A percentile compares a stretch with the other conserved stretches of the same genome.
These are phyloP conservation scores for Trichomalopsis sarcophagae DNA, from an alignment of 1,140 invertebrate genomes.

Conservation along the genomic window DNA sequence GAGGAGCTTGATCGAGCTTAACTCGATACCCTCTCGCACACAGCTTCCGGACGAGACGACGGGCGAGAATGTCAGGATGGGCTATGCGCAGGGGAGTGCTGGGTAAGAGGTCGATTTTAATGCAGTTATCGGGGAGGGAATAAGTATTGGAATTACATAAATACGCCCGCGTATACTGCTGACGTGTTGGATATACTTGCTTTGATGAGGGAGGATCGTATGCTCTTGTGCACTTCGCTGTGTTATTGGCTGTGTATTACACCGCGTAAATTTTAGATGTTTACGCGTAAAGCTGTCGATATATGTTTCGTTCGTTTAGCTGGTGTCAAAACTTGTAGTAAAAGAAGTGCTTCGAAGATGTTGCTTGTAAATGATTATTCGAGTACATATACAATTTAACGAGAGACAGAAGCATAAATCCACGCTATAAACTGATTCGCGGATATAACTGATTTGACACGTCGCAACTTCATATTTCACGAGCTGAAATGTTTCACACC, in stretches of 20 bases:
- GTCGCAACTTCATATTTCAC: background rate
- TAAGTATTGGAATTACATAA: constrained; percentile 4
- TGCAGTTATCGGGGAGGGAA: background rate
- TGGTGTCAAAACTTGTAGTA: too few species aligned
- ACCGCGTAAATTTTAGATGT: too few species aligned
- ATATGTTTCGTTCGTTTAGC: too few species aligned
- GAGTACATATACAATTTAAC: background rate
- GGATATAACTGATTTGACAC: background rate
- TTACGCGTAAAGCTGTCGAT: too few species aligned
- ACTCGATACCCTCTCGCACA: background rate
- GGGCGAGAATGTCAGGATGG: background rate
- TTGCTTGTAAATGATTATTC: too few species aligned
- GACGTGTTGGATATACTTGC: background rate
- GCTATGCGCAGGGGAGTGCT: too few species aligned
- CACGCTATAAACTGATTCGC: background rate
- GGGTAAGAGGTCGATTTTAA: background rate
- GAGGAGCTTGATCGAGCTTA: background rate
- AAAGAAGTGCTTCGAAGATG: too few species aligned
- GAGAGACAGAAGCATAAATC: background rate
- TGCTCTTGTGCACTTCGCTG: background rate
- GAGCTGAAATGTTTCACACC: background rate
- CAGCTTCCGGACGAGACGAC: background rate
- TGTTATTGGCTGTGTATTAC: background rate
- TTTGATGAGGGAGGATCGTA: background rate
- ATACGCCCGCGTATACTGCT: background rate